phyloP scores from a whole-genome alignment of 2,888 invertebrate species.

The Gari tellinella region DNA sequence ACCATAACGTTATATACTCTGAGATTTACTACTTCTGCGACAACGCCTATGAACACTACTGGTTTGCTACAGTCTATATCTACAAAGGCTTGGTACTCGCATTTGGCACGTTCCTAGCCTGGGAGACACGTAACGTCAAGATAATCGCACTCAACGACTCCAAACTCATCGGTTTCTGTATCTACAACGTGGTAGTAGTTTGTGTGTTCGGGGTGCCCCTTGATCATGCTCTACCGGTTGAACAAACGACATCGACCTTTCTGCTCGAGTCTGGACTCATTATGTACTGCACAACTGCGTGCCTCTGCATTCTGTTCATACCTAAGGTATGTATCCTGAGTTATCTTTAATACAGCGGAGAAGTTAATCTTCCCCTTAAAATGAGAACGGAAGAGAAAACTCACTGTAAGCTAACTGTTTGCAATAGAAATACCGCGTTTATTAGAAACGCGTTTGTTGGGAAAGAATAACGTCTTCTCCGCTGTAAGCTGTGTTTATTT shows the following conservation, averaged over 20 bases:
- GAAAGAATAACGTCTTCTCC: too few species aligned
- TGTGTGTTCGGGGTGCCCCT: conserved; percentile 69
- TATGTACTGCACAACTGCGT: conserved; percentile 69
- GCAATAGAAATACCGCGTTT: too few species aligned
- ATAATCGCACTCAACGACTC: conserved; percentile 73
- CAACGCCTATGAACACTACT: conserved; percentile 56
- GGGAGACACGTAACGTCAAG: conserved; percentile 69
- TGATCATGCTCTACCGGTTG: conserved; percentile 54
- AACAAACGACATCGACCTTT: conserved; percentile 60
- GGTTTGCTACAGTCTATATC: conserved; percentile 65
- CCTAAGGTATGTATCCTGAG: too few species aligned
- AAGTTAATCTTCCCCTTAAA: too few species aligned
- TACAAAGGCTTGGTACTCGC: conserved; percentile 73
- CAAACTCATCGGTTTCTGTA: conserved; percentile 72
- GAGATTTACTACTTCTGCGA: conserved; percentile 35
- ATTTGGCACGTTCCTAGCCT: conserved; percentile 75
- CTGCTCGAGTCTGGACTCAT: conserved; percentile 58
- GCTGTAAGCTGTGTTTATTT: too few species aligned
- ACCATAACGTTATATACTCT: conserved; percentile 38
- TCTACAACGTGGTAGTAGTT: conserved; percentile 73
- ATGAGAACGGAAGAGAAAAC: too few species aligned
- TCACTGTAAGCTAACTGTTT: too few species aligned
- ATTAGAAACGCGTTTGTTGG: too few species aligned
- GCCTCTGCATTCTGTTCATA: conserved; percentile 70
- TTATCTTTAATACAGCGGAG: too few species aligned